Evolutionary conservation across 2,888 invertebrate genomes (phyloP), one percentile per base, ranked within the genome.

Genomic region (Drosophila paranaensis): DNA sequence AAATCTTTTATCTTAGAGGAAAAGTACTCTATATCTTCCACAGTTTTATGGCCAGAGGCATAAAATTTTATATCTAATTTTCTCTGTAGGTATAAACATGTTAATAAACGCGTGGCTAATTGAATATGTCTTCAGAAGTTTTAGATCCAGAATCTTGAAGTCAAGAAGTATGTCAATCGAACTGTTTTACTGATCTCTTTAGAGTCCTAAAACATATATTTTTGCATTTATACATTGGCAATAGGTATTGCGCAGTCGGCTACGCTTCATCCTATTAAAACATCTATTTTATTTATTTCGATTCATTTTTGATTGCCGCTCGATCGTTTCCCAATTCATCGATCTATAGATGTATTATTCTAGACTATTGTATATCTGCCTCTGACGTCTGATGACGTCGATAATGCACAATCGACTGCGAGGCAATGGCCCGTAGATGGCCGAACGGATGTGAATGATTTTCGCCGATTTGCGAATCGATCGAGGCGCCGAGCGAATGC

Each of bases 381-480:
- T 50, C 50, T 46, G 45, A 46, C 57, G 51, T 43, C n/a, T 30
- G 20, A 42, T 46, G 45, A 46, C 57, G 51, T 43, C n/a, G 33
- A 20, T 42, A 20, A 16, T 33, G 50, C 50, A 33, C 16, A 16
- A 16, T 33, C 50, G 11, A 16, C 6, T 33, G 33, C 11, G 35
- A 50, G 50, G 33, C 50, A 35, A 50, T 50, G 33, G 33, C 33
- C 50, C 50, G 2, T 50, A 40, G 39, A 43, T 61, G 70, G 74
- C n/a, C 63, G 2, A 57, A 14, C 74, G 74, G 69, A 74, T 64
- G 69, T 74, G 48, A 39, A 48, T 69, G 46, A 20, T 33, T 35
- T n/a, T 43, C 54, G 53, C 51, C 66, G 53, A 50, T 66, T 61
- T 55, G 48, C 50, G 48, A 67, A 50, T 43, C 16, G 33, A 25